Conservation (phyloP, 2,888 invertebrate species). For the Glaucopsyche alexis region DNA sequence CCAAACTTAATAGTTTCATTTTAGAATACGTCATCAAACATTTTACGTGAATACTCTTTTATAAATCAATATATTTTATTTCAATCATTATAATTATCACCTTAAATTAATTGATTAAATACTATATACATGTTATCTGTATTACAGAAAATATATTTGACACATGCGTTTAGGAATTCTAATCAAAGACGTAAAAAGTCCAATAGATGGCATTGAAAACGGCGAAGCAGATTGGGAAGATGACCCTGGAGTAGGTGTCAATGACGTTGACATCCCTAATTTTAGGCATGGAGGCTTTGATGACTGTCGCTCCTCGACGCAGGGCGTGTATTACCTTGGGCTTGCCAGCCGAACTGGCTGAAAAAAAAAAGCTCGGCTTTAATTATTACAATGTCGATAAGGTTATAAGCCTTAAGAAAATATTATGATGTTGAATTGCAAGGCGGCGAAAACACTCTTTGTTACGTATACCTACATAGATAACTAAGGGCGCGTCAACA, state of each 20-base stretch:
- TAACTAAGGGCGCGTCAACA: too few relatives aligned
- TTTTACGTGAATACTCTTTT: not conserved
- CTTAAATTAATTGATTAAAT: not conserved
- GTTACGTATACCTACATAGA: too few relatives aligned
- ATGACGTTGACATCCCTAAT: slow-evolving; percentile 98
- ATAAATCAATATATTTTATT: not conserved
- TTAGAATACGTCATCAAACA: not conserved
- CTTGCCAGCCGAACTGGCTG: slow-evolving; percentile 79
- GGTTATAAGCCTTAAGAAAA: too few relatives aligned
- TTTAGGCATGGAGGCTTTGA: slow-evolving; percentile 95
- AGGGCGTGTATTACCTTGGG: slow-evolving; percentile 90
- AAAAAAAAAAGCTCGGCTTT: slow-evolving; percentile 41
- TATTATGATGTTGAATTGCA: too few relatives aligned
- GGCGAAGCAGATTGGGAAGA: slow-evolving; percentile 97
- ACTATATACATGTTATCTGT: slow-evolving; percentile 13
- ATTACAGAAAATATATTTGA: slow-evolving; percentile 23
- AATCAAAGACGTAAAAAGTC: slow-evolving; percentile 93
- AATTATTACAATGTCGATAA: not conserved
- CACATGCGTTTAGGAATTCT: slow-evolving; percentile 40
- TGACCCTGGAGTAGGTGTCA: slow-evolving; percentile 97
- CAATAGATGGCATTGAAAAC: slow-evolving; percentile 97
- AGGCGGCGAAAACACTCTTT: too few relatives aligned
- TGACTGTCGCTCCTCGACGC: slow-evolving; percentile 89
- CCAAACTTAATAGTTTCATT: not conserved
- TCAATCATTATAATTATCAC: not conserved